Evolutionary conservation across 2,888 invertebrate species (phyloP).

Genomic region (Creontiades dilutus): DNA sequence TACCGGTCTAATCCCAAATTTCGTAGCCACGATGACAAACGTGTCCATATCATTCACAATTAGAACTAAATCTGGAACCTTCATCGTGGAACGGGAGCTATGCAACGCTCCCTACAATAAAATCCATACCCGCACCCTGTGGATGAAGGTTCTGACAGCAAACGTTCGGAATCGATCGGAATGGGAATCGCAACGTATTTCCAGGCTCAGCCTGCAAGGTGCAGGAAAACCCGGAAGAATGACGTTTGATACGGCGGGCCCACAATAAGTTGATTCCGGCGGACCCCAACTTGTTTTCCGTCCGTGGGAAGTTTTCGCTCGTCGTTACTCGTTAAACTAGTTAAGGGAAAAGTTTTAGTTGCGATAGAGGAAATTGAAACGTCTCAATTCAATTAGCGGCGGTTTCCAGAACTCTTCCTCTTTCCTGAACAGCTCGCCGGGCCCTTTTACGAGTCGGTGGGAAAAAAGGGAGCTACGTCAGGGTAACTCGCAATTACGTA

Average conservation of each 20-base stretch:
- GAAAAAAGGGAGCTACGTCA: not conserved
- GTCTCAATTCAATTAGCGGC: conserved; percentile 55
- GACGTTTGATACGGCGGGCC: conserved; percentile 6
- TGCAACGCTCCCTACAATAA: too few relatives aligned
- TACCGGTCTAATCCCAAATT: not conserved
- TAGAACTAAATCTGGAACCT: too few relatives aligned
- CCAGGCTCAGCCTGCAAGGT: too few relatives aligned
- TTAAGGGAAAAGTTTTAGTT: conserved; percentile 51
- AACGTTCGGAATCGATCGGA: too few relatives aligned
- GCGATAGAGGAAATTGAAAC: conserved; percentile 59
- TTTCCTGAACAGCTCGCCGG: not conserved
- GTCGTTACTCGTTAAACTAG: conserved; percentile 55
- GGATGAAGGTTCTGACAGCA: too few relatives aligned
- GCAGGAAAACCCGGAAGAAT: not conserved
- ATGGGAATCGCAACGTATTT: too few relatives aligned
- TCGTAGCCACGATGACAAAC: too few relatives aligned
- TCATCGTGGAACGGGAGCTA: too few relatives aligned
- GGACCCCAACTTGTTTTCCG: conserved; percentile 37
- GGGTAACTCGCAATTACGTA: too few relatives aligned
- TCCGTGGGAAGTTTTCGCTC: conserved; percentile 37
- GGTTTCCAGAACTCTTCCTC: conserved; percentile 31
- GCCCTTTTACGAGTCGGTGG: not conserved
- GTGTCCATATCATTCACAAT: too few relatives aligned
- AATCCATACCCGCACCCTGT: too few relatives aligned
- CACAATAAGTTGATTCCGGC: conserved; percentile 37